Conservation (phyloP, 2,888 invertebrate genomes). For the Drosophila helvetica region DNA sequence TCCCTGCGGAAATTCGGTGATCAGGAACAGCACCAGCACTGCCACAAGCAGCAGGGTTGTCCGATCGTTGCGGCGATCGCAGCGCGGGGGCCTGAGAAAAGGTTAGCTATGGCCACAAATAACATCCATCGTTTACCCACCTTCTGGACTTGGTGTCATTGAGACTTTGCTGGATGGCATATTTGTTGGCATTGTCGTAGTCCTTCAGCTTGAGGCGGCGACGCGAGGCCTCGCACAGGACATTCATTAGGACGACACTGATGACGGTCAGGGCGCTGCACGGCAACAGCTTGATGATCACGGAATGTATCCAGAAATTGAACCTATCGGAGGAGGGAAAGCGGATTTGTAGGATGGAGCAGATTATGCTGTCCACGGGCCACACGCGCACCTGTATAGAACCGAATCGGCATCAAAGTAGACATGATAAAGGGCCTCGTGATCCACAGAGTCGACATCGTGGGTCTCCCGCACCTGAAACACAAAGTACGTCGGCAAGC, state of each 20-base stretch:
- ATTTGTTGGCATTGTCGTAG: constrained; percentile 85
- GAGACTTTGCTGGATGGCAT: constrained; percentile 81
- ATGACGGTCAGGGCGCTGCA: constrained; percentile 89
- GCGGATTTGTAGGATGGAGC: too few relatives aligned
- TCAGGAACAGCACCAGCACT: constrained; percentile 92
- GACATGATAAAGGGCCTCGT: constrained; percentile 79
- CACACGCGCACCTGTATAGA: constrained; percentile 80
- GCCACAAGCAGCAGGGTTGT: constrained; percentile 96
- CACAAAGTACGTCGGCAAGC: constrained; percentile 92
- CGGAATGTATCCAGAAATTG: constrained; percentile 91
- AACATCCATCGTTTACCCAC: constrained; percentile 36
- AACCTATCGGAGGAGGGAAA: constrained; percentile 78
- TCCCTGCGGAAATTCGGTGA: constrained; percentile 95
- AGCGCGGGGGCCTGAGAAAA: constrained; percentile 83
- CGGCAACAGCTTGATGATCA: constrained; percentile 90
- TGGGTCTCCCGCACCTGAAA: constrained; percentile 85
- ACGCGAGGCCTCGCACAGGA: constrained; percentile 90
- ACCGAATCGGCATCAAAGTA: constrained; percentile 81
- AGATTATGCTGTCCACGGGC: too few relatives aligned
- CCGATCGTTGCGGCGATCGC: constrained; percentile 91
- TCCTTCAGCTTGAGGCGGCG: constrained; percentile 89
- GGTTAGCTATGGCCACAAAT: neutral
- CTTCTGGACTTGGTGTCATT: constrained; percentile 68
- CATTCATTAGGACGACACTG: constrained; percentile 87
- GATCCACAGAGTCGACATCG: constrained; percentile 75